Evolutionary conservation across 2,888 invertebrate species (phyloP), one percentile per base, ranked within the genome.

Genomic region (Hoplodrina blanda): DNA sequence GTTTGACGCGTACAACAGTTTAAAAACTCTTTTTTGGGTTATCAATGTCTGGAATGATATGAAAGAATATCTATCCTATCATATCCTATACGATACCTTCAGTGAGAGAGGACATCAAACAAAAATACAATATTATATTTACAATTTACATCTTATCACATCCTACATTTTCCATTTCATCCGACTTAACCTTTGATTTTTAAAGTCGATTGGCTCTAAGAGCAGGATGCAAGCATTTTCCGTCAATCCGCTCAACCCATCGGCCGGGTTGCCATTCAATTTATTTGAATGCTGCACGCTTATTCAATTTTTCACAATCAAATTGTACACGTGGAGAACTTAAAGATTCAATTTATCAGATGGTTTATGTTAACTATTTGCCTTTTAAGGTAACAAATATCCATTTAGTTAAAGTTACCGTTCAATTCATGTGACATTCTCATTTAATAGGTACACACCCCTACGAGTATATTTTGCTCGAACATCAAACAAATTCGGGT

Each of bases 401-500:
- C 17, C 11, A 65, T 33, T 33, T 41, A 46, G 13, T 37, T n/a
- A 15, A 66, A 53, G 53, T 66, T 53, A 53, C 17, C 17, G 41
- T 55, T 62, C 46, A 55, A 62, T 71, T 76, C 33, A 55, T 55
- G 54, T 70, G 59, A 25, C 20, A 55, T 41, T 53, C 15, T 46
- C n/a, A 62, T 59, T 55, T 54, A 44, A 46, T 46, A 41, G 8
- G 25, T 50, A 56, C 25, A 54, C 54, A 33, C 17, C 30, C 13
- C 52, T 56, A n/a, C 19, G 41, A 53, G 56, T 46, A 53, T 5
- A 57, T 62, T 69, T 63, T 63, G 44, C 61, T 56, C 20, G 20
- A 60, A 78, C 53, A 61, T 63, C 63, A 73, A 78, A 66, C 78
- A 72, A 78, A 52, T 78, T 62, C 52, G 25, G 59, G 19, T 63